Conservation (phyloP, 1,140 invertebrate genomes). For the Drosophila ogumai region DNA sequence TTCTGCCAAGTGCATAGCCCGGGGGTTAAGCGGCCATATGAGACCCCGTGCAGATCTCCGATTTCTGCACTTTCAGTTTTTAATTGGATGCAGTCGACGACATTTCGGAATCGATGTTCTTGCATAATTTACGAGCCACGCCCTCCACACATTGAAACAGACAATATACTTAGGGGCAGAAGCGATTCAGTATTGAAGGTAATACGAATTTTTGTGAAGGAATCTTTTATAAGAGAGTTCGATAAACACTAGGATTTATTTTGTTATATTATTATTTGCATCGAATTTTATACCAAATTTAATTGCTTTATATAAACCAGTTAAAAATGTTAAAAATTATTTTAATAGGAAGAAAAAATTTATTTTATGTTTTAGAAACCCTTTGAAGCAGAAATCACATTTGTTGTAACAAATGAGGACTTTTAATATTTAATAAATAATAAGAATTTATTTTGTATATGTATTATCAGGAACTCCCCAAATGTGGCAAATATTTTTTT, state of each 20-base stretch:
- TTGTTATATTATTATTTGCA: neutral
- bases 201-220: neutral
- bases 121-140: slow-evolving; percentile 54
- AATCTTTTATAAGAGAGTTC: neutral
- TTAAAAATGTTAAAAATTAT: too few species aligned
- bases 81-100: slow-evolving; percentile 43
- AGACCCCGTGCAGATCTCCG: slow-evolving; percentile 48
- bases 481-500: neutral
- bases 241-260: neutral
- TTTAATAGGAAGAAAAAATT: too few species aligned
- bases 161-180: neutral
- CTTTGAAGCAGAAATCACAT: too few species aligned
- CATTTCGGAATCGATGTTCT: slow-evolving; percentile 45
- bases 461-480: neutral
- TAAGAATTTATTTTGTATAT: too few species aligned
- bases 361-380: too few species aligned
- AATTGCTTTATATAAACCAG: too few species aligned
- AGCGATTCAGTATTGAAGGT: slow-evolving; percentile 5
- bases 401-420: too few species aligned
- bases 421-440: too few species aligned
- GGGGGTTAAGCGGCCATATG: slow-evolving; percentile 37
- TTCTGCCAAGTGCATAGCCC: slow-evolving; percentile 52
- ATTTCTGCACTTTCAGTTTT: slow-evolving; percentile 68
- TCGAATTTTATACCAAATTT: too few species aligned
- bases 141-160: neutral